Conservation (phyloP, 2,113 vertebrate genomes). For the Calonectris borealis region DNA sequence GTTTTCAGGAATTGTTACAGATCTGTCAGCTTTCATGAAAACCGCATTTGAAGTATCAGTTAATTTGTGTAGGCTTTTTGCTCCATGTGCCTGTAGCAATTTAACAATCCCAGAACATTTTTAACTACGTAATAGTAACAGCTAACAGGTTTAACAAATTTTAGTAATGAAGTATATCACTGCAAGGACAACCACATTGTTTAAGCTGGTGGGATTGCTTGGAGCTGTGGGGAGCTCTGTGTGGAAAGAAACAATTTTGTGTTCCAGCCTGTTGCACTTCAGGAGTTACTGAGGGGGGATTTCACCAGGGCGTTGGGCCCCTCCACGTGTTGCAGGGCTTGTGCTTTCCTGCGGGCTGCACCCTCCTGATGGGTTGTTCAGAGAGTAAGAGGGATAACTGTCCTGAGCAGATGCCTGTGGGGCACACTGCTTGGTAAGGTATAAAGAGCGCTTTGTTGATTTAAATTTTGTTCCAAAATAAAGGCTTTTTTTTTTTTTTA, state of each 20-base stretch:
- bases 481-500: neutral
- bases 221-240: neutral
- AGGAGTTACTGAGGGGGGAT: neutral
- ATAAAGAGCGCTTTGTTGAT: neutral
- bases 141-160: neutral
- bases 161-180: neutral
- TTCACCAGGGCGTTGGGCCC: neutral
- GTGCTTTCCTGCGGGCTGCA: neutral
- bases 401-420: neutral
- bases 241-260: neutral
- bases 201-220: neutral
- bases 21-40: neutral
- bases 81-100: neutral
- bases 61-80: neutral
- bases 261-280: neutral
- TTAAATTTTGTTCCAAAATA: neutral
- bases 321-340: rapidly evolving
- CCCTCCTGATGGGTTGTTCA: neutral
- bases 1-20: neutral
- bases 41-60: neutral
- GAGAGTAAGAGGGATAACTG: neutral
- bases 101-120: neutral
- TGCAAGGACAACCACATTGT: rapidly evolving
- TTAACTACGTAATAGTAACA: neutral
- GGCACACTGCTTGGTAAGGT: neutral